phyloP scores from a whole-genome alignment of 2,888 invertebrate species.

The Artemia sinica region DNA sequence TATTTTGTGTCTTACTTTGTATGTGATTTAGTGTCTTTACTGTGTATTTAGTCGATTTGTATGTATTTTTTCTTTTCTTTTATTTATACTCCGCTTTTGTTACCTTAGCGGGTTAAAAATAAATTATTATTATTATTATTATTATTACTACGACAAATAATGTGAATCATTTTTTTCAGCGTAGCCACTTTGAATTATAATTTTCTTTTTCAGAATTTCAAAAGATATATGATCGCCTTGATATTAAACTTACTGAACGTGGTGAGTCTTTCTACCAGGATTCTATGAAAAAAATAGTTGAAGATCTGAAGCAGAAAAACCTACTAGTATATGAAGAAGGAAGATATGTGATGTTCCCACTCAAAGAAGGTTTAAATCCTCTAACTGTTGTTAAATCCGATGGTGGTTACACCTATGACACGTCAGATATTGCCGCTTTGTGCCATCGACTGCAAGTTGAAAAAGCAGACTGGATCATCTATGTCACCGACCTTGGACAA shows the following conservation, averaged over 20 bases:
- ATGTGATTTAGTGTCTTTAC: too few species aligned
- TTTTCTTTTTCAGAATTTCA: constrained; percentile 50
- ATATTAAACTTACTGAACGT: constrained; percentile 54
- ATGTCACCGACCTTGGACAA: constrained; percentile 90
- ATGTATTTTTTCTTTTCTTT: too few species aligned
- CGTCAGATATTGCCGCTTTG: constrained; percentile 87
- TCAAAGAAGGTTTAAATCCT: constrained; percentile 45
- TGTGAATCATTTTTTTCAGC: too few species aligned
- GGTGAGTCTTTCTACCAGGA: constrained; percentile 96
- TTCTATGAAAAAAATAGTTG: constrained; percentile 61
- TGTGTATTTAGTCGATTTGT: too few species aligned
- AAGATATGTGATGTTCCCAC: constrained; percentile 61
- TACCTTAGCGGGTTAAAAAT: too few species aligned
- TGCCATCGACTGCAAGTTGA: constrained; percentile 66
- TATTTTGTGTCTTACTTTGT: too few species aligned
- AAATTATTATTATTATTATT: too few species aligned
- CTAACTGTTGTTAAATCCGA: constrained; percentile 90
- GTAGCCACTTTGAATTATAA: constrained; percentile 6
- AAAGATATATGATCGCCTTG: constrained; percentile 70
- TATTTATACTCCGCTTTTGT: too few species aligned
- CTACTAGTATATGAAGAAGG: constrained; percentile 62
- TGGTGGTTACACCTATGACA: constrained; percentile 91
- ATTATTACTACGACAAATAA: too few species aligned
- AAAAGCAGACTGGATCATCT: constrained; percentile 69
- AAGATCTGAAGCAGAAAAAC: constrained; percentile 47